These are phyloP conservation scores for Gymnogyps californianus DNA, from an alignment of 2,113 vertebrate genomes.

Conservation along the genomic window DNA sequence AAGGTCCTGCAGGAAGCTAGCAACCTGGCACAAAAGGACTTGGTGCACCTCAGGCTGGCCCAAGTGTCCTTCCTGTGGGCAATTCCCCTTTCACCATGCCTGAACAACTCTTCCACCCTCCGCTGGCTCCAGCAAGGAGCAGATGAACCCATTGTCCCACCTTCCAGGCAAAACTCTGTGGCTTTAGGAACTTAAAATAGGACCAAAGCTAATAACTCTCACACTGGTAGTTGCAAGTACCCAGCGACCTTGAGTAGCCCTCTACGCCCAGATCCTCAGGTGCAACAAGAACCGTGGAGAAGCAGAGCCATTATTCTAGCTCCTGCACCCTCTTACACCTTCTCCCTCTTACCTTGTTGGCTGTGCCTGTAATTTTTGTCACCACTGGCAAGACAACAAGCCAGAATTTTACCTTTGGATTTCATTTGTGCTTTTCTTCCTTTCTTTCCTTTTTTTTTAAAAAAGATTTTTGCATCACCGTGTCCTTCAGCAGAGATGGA, in stretches of 20 bases:
- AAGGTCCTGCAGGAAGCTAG: background rate
- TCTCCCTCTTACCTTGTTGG: background rate
- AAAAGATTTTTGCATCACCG: background rate
- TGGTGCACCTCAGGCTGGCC: background rate
- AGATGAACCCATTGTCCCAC: conserved; percentile 31
- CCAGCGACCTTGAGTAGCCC: background rate
- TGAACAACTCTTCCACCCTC: background rate
- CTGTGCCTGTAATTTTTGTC: background rate
- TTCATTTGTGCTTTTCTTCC: background rate
- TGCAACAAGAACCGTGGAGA: background rate
- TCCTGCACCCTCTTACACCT: background rate
- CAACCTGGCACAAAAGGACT: background rate
- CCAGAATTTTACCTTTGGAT: background rate
- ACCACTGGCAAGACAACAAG: background rate
- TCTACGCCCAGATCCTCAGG: background rate
- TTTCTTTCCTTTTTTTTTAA: fast-evolving
- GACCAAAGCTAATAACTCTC: background rate
- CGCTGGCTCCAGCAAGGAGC: background rate
- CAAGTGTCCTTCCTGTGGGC: conserved; percentile 4
- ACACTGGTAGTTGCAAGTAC: background rate
- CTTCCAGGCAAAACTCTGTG: conserved; percentile 17
- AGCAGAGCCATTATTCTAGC: background rate
- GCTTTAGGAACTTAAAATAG: conserved; percentile 18
- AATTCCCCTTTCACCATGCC: background rate
- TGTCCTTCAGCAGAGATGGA: background rate